phyloP scores from a whole-genome alignment of 1,140 invertebrate species.

The Dendrolimus punctatus region DNA sequence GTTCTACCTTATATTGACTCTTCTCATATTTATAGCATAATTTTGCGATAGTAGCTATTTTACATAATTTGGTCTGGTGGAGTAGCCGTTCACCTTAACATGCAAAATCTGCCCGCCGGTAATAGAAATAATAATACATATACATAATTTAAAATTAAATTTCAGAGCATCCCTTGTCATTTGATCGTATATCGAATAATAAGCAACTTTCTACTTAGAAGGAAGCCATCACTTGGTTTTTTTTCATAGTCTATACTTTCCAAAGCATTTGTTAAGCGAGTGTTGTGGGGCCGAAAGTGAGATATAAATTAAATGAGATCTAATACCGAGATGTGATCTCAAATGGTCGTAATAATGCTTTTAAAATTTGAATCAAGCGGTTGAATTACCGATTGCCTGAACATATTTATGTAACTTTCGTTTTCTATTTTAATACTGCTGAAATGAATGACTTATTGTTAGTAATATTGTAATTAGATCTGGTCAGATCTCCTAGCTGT shows the following conservation, averaged over 20 bases:
- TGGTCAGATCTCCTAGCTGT: background rate
- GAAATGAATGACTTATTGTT: background rate
- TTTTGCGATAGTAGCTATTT: no score
- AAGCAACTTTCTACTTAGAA: slow-evolving; percentile 22
- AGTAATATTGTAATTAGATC: slow-evolving; percentile 1
- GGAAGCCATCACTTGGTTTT: slow-evolving; percentile 22
- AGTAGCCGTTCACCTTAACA: no score
- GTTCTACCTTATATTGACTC: no score
- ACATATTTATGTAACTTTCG: no score
- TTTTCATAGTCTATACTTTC: slow-evolving; percentile 12
- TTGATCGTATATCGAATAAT: slow-evolving; percentile 6
- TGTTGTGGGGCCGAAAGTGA: slow-evolving; percentile 5
- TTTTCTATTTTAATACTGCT: no score
- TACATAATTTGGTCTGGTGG: no score
- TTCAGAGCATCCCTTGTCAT: slow-evolving; percentile 12
- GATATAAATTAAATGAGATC: slow-evolving; percentile 8
- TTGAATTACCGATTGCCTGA: background rate
- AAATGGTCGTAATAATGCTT: slow-evolving; percentile 1
- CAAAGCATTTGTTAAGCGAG: slow-evolving; percentile 8
- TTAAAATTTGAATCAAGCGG: slow-evolving; percentile 2
- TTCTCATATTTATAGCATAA: no score
- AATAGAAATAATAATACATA: no score
- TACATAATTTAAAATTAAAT: background rate
- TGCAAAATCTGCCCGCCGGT: no score
- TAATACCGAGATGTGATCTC: slow-evolving; percentile 7